These are phyloP conservation scores for Drosophila kikkawai DNA, from an alignment of 1,140 invertebrate genomes.

Conservation along the genomic window DNA sequence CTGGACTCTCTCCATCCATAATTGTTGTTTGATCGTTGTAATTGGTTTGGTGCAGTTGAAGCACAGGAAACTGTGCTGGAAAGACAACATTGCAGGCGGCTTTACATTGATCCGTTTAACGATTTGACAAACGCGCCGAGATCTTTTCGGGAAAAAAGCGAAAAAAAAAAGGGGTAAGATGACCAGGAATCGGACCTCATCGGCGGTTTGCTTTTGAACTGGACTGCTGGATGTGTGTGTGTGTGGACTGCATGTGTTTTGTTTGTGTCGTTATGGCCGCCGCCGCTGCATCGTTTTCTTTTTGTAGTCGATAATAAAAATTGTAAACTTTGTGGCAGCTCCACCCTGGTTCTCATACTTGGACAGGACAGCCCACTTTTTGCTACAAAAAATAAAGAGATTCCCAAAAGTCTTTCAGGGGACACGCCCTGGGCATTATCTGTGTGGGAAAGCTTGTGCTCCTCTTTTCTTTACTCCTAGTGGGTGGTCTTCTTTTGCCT, in stretches of 20 bases:
- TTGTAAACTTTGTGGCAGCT: conserved; percentile 65
- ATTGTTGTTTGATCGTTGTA: conserved; percentile 84
- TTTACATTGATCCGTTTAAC: conserved; percentile 80
- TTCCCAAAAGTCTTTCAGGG: conserved; percentile 10
- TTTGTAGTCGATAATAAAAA: conserved; percentile 74
- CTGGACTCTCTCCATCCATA: conserved; percentile 53
- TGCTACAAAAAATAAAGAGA: conserved; percentile 22
- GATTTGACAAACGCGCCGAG: conserved; percentile 65
- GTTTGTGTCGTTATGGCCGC: conserved; percentile 47
- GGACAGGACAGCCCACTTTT: conserved; percentile 34
- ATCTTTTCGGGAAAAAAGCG: conserved; percentile 31
- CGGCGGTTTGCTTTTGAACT: conserved; percentile 44
- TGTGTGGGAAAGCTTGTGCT: conserved; percentile 33
- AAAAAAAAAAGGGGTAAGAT: conserved; percentile 39
- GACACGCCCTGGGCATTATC: conserved; percentile 26
- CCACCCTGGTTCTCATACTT: conserved; percentile 17
- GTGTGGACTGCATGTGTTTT: conserved; percentile 14
- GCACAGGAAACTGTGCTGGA: conserved; percentile 72
- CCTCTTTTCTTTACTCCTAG: not conserved
- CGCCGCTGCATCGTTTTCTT: conserved; percentile 17
- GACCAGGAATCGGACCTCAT: conserved; percentile 19
- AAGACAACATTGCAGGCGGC: conserved; percentile 60
- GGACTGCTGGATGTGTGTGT: conserved; percentile 1
- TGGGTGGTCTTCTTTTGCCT: conserved; percentile 66
- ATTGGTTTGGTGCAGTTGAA: conserved; percentile 72